Evolutionary conservation across 92 coral and sea anemone genomes (phyloP).

Genomic region (Parazoanthus atlanticus): DNA sequence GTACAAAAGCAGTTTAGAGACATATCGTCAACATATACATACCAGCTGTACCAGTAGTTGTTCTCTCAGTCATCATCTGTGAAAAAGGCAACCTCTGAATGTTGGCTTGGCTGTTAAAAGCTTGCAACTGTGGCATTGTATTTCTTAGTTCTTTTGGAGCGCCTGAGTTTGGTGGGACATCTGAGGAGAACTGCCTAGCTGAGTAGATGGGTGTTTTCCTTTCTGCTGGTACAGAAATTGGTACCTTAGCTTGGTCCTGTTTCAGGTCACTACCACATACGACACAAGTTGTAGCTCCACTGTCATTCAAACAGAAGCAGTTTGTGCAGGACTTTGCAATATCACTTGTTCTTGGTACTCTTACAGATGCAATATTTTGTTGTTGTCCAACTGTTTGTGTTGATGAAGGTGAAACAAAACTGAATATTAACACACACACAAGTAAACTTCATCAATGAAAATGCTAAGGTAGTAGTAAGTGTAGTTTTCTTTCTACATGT

Average conservation of each 20-base stretch:
- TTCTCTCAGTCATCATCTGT: conserved; percentile 1
- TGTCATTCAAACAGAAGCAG: conserved; percentile 68
- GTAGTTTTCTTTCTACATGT: too few relatives aligned
- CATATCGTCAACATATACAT: background rate
- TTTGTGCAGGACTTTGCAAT: conserved; percentile 66
- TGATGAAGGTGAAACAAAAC: background rate
- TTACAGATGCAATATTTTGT: background rate
- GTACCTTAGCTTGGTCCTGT: background rate
- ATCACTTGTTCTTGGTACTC: conserved; percentile 29
- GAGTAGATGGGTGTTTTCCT: background rate
- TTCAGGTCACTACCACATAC: conserved; percentile 60
- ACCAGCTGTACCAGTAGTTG: background rate
- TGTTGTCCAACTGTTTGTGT: background rate
- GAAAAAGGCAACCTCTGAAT: background rate
- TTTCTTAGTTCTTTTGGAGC: background rate
- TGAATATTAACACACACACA: background rate
- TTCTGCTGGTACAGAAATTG: conserved; percentile 5
- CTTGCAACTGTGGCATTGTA: background rate
- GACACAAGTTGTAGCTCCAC: conserved; percentile 57
- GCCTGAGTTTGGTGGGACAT: background rate
- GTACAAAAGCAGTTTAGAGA: too few relatives aligned
- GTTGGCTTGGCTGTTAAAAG: background rate
- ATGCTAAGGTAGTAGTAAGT: too few relatives aligned
- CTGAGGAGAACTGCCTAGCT: background rate
- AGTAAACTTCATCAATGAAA: too few relatives aligned